Evolutionary conservation across 2,113 vertebrate genomes (phyloP), one percentile per base, ranked within the genome.

Genomic region (Hippotragus niger): DNA sequence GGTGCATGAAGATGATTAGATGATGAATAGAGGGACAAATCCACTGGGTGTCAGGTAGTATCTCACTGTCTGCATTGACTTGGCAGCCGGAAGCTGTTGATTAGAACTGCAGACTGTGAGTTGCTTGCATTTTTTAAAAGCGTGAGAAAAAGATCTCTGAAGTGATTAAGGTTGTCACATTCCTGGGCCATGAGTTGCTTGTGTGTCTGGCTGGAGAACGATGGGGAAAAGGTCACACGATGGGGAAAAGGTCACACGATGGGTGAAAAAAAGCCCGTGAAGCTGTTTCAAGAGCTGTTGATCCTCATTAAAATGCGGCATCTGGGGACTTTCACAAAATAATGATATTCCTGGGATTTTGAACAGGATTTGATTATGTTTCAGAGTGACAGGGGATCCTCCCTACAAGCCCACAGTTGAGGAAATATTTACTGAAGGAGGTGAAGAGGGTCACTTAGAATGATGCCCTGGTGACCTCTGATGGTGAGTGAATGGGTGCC

Each of bases 11-110:
- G 16, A 21, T 2, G 40, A 14, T 2, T 2, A 3, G 19, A 31
- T 7, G 31, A 5, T 5, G 13, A 53, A 29, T 2, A 21, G 17
- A 27, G 19, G 7, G 71, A 43, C 27, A 25, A 5, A 29, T 4
- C 33, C n/a, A 2, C 19, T 19, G 3, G 6, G 36, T 6, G 31
- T 62, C 81, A 21, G 11, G 36, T 7, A 1, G n/a, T 21, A 2
- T 2, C 16, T 31, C 11, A 0, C 12, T 11, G 16, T 29, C 25
- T 10, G 11, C 47, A 2, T 1, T 19, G 7, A 53, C 43, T 45
- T 13, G 8, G 50, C 0, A 0, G 23, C 5, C 0, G 1, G 58
- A 45, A 5, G 6, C 13, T 60, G 27, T 12, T 7, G 43, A 4
- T 14, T 43, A 43, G 36, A 29, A 25, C 57, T 33, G n/a, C 1